phyloP scores from a whole-genome alignment of 2,113 vertebrate genomes.

The Ceratotherium simum region DNA sequence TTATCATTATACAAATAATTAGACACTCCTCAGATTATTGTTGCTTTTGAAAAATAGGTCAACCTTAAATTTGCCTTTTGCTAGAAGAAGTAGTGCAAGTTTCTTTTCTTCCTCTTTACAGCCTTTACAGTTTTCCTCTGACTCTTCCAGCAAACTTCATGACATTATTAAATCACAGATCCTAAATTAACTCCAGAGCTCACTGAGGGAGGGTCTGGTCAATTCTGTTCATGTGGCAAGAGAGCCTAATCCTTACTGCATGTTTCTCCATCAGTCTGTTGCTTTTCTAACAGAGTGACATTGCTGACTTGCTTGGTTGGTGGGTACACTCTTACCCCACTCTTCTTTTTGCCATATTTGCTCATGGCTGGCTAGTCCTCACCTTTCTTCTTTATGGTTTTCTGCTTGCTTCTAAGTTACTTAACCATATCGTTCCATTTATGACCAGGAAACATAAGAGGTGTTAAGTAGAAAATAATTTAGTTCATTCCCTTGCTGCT shows the following conservation, averaged over 20 bases:
- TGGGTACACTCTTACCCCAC: neutral
- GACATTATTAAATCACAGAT: neutral
- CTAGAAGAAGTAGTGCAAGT: neutral
- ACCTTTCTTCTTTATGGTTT: constrained; percentile 18
- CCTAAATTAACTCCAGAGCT: constrained; percentile 6
- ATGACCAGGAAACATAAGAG: constrained; percentile 34
- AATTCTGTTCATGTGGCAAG: neutral
- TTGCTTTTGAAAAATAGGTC: neutral
- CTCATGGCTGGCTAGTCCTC: neutral
- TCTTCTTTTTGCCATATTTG: neutral
- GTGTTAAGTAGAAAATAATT: constrained; percentile 63
- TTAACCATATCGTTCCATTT: neutral
- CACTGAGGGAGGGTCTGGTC: neutral
- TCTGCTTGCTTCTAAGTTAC: constrained; percentile 62
- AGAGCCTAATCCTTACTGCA: neutral
- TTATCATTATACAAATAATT: neutral
- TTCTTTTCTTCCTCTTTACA: neutral
- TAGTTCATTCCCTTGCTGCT: constrained; percentile 12
- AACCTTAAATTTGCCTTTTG: neutral
- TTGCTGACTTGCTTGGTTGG: neutral
- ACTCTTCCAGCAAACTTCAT: neutral
- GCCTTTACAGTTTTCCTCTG: neutral
- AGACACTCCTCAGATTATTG: neutral
- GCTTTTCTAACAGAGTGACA: constrained; percentile 37
- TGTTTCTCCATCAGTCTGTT: neutral